phyloP scores from a whole-genome alignment of 2,888 invertebrate species.

The Disparrhopalites patrizii region DNA sequence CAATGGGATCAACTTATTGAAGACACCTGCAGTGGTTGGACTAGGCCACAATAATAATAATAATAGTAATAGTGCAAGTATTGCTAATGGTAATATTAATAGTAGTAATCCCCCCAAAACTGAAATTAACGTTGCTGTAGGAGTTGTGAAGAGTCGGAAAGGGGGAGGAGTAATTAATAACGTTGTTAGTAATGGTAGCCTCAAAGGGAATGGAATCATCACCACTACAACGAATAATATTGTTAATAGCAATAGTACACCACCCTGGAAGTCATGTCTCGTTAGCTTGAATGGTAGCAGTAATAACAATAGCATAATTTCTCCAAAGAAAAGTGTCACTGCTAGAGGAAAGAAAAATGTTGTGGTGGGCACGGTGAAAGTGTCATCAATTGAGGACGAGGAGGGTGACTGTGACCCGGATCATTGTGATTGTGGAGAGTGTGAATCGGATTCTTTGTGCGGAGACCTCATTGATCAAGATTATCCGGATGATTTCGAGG shows the following conservation, averaged over 20 bases:
- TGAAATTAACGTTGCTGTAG: background rate
- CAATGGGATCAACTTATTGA: background rate
- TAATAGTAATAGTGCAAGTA: background rate
- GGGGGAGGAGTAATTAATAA: too few species aligned
- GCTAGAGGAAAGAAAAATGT: background rate
- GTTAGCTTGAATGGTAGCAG: too few species aligned
- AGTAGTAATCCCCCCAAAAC: background rate
- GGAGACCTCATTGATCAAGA: slow-evolving; percentile 16
- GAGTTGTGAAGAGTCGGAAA: background rate
- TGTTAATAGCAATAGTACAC: background rate
- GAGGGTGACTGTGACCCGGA: slow-evolving; percentile 23
- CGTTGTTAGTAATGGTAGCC: background rate
- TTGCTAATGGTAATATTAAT: background rate
- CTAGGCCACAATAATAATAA: background rate
- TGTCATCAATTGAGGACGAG: slow-evolving; percentile 11
- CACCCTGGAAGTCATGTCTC: background rate
- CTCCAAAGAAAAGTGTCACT: too few species aligned
- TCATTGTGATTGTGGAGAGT: slow-evolving; percentile 17
- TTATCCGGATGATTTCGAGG: slow-evolving; percentile 10
- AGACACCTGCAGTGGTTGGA: too few species aligned
- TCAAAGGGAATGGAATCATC: background rate
- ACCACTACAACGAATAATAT: background rate
- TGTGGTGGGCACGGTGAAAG: too few species aligned
- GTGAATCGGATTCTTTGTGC: slow-evolving; percentile 19
- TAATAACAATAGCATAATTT: too few species aligned